Percentiles rank a stretch among this genome's conserved stretches.
phyloP scores from a whole-genome alignment of 2,113 vertebrate genomes.

The Cyprinodon brontotheroides region DNA sequence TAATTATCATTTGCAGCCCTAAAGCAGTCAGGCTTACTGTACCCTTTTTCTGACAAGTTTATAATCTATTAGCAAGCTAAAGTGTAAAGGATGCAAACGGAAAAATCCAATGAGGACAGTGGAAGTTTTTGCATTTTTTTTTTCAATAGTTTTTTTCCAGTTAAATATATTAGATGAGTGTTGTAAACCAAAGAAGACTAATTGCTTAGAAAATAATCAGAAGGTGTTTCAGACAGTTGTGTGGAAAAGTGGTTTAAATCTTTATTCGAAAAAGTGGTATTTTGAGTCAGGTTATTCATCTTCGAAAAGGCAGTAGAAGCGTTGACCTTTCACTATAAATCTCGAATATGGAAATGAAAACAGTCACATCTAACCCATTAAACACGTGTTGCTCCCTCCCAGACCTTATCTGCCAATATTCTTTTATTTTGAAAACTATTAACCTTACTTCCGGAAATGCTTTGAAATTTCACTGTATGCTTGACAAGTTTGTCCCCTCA shows the following conservation, averaged over 20 bases:
- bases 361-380: no score
- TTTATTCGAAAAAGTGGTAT: background rate
- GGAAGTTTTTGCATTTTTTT: no score
- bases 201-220: background rate
- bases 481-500: constrained; percentile 29
- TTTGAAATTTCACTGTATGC: background rate
- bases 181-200: background rate
- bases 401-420: background rate
- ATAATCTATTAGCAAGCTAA: background rate
- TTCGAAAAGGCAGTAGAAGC: background rate
- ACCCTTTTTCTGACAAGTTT: background rate
- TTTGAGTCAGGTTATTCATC: background rate
- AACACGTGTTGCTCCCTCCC: no score
- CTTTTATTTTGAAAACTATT: constrained; percentile 17
- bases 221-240: background rate
- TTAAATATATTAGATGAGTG: background rate
- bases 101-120: background rate
- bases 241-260: background rate
- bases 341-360: background rate
- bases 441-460: background rate
- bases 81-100: background rate
- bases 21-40: no score
- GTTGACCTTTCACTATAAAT: background rate
- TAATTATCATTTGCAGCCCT: no score
- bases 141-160: background rate